Percentiles rank a stretch among this genome's conserved stretches.
Conservation (phyloP, 2,113 vertebrate genomes). For the Macrotus californicus region DNA sequence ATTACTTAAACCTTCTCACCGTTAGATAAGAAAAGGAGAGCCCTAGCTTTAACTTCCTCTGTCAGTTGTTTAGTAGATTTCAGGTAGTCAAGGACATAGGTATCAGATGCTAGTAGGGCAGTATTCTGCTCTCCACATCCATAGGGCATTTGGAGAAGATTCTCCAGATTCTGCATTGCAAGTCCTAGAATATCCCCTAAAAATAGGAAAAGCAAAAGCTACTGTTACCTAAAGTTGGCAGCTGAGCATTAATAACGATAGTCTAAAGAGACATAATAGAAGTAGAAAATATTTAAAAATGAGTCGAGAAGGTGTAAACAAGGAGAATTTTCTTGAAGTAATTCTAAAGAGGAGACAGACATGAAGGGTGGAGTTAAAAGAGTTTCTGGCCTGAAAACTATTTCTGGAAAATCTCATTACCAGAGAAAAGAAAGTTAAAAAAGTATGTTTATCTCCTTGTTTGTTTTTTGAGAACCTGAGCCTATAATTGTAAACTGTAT, state of each 20-base stretch:
- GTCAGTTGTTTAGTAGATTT: slow-evolving; percentile 83
- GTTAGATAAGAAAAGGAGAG: slow-evolving; percentile 76
- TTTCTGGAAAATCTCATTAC: slow-evolving; percentile 1
- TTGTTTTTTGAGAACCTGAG: not conserved
- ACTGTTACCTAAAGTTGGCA: not conserved
- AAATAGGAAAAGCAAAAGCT: not conserved
- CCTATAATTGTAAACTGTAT: not conserved
- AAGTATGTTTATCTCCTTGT: not conserved
- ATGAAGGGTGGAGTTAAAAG: not conserved
- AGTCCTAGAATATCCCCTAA: slow-evolving; percentile 89
- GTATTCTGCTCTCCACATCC: slow-evolving; percentile 88
- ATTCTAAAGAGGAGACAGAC: not conserved
- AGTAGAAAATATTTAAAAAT: not conserved
- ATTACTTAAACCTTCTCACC: slow-evolving; percentile 76
- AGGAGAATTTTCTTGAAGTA: not conserved
- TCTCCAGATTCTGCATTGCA: slow-evolving; percentile 83
- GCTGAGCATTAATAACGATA: not conserved
- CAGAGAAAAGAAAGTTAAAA: not conserved
- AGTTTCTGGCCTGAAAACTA: not conserved
- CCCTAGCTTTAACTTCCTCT: slow-evolving; percentile 73
- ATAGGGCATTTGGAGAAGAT: slow-evolving; percentile 74
- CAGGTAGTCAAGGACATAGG: slow-evolving; percentile 86
- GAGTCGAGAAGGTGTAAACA: not conserved
- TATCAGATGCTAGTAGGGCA: slow-evolving; percentile 85
- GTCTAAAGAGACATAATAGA: not conserved